Evolutionary conservation across 2,888 invertebrate genomes (phyloP), one percentile per base, ranked within the genome.

Genomic region (Cyclophora punctaria): DNA sequence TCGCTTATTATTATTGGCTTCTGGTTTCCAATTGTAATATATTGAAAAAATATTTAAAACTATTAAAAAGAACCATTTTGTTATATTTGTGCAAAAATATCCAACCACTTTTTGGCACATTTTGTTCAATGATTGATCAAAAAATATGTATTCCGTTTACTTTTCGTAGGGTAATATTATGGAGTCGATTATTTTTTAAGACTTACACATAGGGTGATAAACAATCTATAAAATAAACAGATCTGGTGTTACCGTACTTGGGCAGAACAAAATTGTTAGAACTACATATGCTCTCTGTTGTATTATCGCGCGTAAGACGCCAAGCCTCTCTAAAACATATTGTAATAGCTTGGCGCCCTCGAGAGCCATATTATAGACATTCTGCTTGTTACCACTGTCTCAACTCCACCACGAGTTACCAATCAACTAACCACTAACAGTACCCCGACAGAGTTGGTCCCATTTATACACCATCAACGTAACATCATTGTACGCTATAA

Each of bases 261-360:
- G 64, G 78, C 80, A 79, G 76, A 75, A 77, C 67, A 66, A 64
- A n/a, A 71, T 64, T 61, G 65, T 69, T 69, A 67, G 66, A 61
- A 71, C 73, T 76, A 34, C 70, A 73, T 74, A 80, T 73, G 76
- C 80, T 81, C 80, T 79, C 72, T 69, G 78, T 81, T 80, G 80
- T 82, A 80, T 77, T 77, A 66, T 79, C 82, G 69, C 74, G 73
- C 78, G 67, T 76, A 80, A 78, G 78, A 76, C 81, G 79, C 74
- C 72, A 75, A 66, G 80, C 85, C 72, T 82, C 87, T 82, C 88
- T 83, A 75, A 77, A 88, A 88, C 88, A 88, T 88, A 88, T 88
- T 82, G 79, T 83, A 85, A 77, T 78, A 79, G 80, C 83, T 69
- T 70, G 73, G 81, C 75, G 78, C 81, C 74, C 76, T 73, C 74